phyloP scores from a whole-genome alignment of 2,888 invertebrate genomes.

The Trachelus troglodyta region DNA sequence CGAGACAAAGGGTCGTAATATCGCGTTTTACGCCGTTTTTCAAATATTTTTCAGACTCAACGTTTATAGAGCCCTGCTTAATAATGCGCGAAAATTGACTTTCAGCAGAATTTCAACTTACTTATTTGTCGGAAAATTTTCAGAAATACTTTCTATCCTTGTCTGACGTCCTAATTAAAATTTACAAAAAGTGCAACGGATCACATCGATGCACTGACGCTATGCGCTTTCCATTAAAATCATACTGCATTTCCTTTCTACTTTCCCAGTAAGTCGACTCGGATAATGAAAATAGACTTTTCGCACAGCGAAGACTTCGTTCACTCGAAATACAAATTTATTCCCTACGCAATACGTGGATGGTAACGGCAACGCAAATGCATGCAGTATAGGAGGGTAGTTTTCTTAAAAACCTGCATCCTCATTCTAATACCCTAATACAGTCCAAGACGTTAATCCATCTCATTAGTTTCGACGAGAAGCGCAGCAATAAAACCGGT shows the following conservation, averaged over 20 bases:
- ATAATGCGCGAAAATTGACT: not conserved
- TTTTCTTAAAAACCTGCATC: slow-evolving; percentile 4
- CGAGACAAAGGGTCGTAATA: not conserved
- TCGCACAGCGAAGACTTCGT: not conserved
- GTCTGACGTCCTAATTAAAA: not conserved
- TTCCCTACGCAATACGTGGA: not conserved
- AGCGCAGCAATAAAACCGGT: slow-evolving; percentile 20
- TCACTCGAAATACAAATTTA: not conserved
- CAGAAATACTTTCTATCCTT: not conserved
- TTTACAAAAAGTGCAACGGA: not conserved
- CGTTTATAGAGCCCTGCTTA: not conserved
- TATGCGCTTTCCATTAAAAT: not conserved
- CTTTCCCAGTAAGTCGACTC: not conserved
- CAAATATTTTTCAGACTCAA: not conserved
- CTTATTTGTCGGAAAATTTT: not conserved
- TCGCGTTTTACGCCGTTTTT: not conserved
- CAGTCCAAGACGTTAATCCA: slow-evolving; percentile 47
- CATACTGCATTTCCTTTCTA: not conserved
- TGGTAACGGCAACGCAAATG: not conserved
- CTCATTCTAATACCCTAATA: slow-evolving; percentile 44
- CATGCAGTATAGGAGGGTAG: not conserved
- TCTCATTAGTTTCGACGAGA: slow-evolving; percentile 37
- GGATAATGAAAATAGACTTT: not conserved
- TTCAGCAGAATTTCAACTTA: not conserved
- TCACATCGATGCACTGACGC: not conserved